These are phyloP conservation scores for Pygathrix nemaeus DNA, from an alignment of 2,113 vertebrate genomes.

Conservation along the genomic window DNA sequence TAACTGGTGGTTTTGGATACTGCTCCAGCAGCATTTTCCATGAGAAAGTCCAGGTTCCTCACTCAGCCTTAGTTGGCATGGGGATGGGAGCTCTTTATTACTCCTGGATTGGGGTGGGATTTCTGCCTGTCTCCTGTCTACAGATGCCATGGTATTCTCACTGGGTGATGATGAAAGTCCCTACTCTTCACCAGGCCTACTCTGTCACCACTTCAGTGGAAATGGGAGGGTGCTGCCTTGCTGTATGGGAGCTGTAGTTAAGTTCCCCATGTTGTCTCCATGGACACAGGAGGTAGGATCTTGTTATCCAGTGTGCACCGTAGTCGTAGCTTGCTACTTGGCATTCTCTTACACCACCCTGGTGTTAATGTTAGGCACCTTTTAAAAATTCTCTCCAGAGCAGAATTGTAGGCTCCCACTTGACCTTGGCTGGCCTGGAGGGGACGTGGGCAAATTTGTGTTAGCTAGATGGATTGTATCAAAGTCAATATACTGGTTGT, in stretches of 20 bases:
- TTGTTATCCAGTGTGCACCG: not conserved
- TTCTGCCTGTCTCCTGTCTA: not conserved
- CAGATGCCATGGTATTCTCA: not conserved
- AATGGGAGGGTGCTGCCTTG: not conserved
- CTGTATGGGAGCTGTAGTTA: not conserved
- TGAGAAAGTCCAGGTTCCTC: too few relatives aligned
- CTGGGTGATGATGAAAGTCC: not conserved
- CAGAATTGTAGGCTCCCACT: not conserved
- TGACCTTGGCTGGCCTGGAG: not conserved
- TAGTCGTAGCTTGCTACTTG: not conserved
- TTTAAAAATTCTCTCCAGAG: not conserved
- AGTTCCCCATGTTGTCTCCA: not conserved
- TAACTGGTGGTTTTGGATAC: not conserved
- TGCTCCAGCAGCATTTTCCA: not conserved
- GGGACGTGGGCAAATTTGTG: not conserved
- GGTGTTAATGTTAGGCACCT: too few relatives aligned
- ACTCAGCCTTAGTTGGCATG: not conserved
- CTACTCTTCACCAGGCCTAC: not conserved
- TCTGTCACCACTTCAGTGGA: not conserved
- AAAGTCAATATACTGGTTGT: not conserved
- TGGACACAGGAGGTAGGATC: not conserved
- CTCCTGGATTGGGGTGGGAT: not conserved
- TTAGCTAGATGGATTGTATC: not conserved
- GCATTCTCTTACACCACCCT: not conserved
- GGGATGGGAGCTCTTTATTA: not conserved